These are phyloP conservation scores for Sporophila hypoxantha DNA, from an alignment of 2,113 vertebrate species.

Conservation along the genomic window DNA sequence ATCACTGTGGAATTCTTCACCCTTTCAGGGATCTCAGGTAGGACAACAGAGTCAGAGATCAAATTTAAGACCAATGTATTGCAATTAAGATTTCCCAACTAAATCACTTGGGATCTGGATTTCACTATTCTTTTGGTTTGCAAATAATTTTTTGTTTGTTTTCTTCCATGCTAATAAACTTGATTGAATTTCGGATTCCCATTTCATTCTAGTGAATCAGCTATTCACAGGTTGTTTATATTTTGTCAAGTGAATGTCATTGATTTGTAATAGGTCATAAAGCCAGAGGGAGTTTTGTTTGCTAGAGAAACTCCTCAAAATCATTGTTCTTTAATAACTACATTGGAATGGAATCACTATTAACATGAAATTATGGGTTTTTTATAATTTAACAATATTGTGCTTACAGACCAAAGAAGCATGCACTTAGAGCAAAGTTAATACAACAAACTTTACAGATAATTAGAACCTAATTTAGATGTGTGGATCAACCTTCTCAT, in stretches of 20 bases:
- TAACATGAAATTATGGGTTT: rapidly evolving
- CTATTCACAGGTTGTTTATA: background rate
- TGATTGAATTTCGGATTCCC: background rate
- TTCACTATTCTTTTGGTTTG: background rate
- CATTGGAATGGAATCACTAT: background rate
- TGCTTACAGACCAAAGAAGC: background rate
- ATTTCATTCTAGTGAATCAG: background rate
- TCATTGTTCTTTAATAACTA: background rate
- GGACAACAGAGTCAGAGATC: conserved; percentile 2
- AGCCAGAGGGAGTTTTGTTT: background rate
- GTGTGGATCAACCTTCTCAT: background rate
- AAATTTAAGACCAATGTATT: background rate
- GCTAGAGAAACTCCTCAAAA: background rate
- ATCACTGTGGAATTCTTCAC: conserved; percentile 22
- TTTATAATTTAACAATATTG: background rate
- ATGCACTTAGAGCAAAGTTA: background rate
- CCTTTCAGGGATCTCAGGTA: conserved; percentile 7
- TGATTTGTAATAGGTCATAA: background rate
- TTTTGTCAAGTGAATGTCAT: background rate
- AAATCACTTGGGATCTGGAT: background rate
- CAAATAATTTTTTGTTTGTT: background rate
- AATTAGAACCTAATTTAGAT: background rate
- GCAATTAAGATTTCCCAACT: background rate
- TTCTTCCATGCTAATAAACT: background rate
- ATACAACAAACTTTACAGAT: background rate